phyloP scores from a whole-genome alignment of 2,888 invertebrate species.

The Anorthoa munda region DNA sequence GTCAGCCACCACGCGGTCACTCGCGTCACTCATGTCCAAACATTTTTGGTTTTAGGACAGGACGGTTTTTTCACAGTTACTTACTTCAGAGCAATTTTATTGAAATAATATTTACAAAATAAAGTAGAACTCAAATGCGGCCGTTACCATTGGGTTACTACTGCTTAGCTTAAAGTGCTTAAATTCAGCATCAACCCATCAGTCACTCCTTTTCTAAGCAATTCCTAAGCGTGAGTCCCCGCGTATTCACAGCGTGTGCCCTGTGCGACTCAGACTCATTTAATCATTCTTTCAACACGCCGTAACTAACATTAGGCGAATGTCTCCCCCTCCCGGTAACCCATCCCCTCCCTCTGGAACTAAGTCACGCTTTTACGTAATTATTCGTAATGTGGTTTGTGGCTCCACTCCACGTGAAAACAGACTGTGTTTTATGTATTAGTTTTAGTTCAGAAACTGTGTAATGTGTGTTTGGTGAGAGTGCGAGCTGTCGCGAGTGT shows the following conservation, averaged over 20 bases:
- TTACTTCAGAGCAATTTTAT: too few relatives aligned
- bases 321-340: not conserved
- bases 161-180: not conserved
- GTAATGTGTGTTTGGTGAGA: not conserved
- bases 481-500: not conserved
- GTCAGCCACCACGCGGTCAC: too few relatives aligned
- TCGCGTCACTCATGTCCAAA: too few relatives aligned
- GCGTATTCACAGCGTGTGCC: too few relatives aligned
- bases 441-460: conserved; percentile 21
- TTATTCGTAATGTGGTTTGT: conserved; percentile 41
- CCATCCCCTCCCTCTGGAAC: not conserved
- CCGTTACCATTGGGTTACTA: too few relatives aligned
- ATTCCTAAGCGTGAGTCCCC: conserved; percentile 1
- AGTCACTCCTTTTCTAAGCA: not conserved
- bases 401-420: conserved; percentile 17
- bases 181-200: not conserved
- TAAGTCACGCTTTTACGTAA: conserved; percentile 34
- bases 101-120: too few relatives aligned
- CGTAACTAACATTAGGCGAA: conserved; percentile 10
- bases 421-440: conserved; percentile 32
- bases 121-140: too few relatives aligned
- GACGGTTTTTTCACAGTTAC: too few relatives aligned
- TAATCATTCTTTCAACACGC: conserved; percentile 29
- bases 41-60: too few relatives aligned
- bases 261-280: not conserved